A percentile compares a stretch with the other conserved stretches of the same genome.
These are phyloP conservation scores for Metopolophium dirhodum DNA, from an alignment of 1,140 invertebrate genomes.

Conservation along the genomic window DNA sequence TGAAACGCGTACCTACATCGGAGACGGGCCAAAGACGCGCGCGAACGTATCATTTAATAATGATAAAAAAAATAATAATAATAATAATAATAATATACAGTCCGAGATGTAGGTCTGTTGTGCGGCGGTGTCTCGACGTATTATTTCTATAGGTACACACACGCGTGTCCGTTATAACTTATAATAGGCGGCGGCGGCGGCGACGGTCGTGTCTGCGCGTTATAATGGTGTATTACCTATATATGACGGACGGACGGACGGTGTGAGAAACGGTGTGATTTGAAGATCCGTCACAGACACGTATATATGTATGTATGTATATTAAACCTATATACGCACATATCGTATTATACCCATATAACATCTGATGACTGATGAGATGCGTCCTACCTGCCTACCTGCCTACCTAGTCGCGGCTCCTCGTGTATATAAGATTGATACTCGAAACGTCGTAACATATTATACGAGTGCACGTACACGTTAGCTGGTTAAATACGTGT, in stretches of 20 bases:
- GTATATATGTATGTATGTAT: not conserved
- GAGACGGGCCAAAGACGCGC: not conserved
- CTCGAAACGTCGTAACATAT: not conserved
- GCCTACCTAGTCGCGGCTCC: no score
- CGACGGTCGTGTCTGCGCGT: not conserved
- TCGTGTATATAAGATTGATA: not conserved
- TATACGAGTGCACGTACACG: not conserved
- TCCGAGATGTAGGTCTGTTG: not conserved
- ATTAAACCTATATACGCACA: not conserved
- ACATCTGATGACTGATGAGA: not conserved
- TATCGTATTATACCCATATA: no score
- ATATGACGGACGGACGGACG: not conserved
- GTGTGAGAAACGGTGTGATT: conserved; percentile 3
- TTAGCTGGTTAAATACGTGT: not conserved
- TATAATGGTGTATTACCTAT: not conserved
- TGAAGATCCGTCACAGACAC: not conserved
- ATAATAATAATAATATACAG: not conserved
- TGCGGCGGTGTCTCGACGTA: not conserved
- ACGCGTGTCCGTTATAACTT: conserved; percentile 11
- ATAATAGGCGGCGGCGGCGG: not conserved
- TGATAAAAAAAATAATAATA: not conserved
- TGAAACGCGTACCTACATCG: not conserved
- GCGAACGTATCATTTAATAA: not conserved
- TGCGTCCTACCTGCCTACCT: no score
- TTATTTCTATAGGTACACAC: not conserved